Evolutionary conservation across 2,113 vertebrate species (phyloP).

Genomic region (Varanus komodoensis): DNA sequence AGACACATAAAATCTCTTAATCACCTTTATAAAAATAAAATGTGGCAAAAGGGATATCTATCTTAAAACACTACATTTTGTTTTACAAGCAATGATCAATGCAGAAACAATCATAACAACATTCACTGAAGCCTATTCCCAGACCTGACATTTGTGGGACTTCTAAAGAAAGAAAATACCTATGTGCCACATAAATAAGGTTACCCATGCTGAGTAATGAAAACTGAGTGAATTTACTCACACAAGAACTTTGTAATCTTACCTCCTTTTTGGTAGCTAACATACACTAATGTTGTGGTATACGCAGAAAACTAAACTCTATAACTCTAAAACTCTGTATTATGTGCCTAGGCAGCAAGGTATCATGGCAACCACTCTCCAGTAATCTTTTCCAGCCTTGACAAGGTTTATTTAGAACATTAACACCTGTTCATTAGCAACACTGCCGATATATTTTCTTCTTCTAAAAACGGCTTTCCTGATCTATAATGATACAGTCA

Average conservation of each 20-base stretch:
- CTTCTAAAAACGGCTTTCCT: conserved; percentile 7
- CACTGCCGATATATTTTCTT: not conserved
- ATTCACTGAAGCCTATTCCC: rapidly evolving
- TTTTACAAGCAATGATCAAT: conserved; percentile 2
- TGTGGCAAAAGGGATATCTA: conserved; percentile 13
- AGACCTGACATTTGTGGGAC: not conserved
- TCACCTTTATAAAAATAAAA: not conserved
- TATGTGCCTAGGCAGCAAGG: conserved; percentile 46
- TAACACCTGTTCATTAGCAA: conserved; percentile 65
- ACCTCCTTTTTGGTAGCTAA: conserved; percentile 50
- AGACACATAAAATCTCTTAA: not conserved
- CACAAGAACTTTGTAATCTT: conserved; percentile 38
- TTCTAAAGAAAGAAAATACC: not conserved
- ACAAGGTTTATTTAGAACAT: conserved; percentile 64
- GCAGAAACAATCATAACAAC: not conserved
- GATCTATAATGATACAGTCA: not conserved
- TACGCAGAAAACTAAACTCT: conserved; percentile 56
- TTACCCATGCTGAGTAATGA: not conserved
- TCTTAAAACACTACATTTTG: conserved; percentile 17
- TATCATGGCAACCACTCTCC: conserved; percentile 69
- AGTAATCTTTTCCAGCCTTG: conserved; percentile 45
- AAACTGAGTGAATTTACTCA: conserved; percentile 4
- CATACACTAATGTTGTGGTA: not conserved
- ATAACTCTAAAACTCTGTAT: conserved; percentile 48
- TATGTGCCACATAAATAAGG: rapidly evolving